Evolutionary conservation across 2,888 invertebrate species (phyloP).

Genomic region (Atethmia centrago): DNA sequence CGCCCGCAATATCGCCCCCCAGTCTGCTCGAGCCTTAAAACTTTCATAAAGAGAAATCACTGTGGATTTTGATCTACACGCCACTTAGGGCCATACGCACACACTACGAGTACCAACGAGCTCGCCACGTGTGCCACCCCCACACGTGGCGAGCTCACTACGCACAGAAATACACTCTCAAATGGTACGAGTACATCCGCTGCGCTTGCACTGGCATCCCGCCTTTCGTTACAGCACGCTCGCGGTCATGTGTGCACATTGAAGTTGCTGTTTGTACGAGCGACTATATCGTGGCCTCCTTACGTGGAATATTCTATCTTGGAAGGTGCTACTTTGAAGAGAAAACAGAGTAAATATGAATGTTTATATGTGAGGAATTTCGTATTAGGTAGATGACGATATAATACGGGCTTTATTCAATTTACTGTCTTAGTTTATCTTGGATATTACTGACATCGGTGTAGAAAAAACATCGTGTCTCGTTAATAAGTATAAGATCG

Average conservation of each 20-base stretch:
- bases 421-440: too few species aligned
- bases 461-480: too few species aligned
- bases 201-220: conserved; percentile 39
- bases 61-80: not conserved
- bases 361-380: not conserved
- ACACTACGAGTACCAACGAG: too few species aligned
- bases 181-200: not conserved
- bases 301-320: conserved; percentile 49
- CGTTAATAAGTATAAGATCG: too few species aligned
- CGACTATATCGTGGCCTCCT: conserved; percentile 28
- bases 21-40: too few species aligned
- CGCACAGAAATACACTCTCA: not conserved
- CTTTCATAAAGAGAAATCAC: not conserved
- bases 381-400: not conserved
- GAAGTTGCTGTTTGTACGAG: conserved; percentile 58
- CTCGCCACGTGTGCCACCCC: too few species aligned
- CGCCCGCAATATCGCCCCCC: too few species aligned
- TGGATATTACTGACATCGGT: too few species aligned
- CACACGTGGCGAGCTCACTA: not conserved
- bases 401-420: not conserved
- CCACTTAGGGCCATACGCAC: not conserved
- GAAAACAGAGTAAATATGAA: conserved; percentile 2
- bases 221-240: conserved; percentile 37
- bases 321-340: conserved; percentile 25
- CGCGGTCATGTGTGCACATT: conserved; percentile 66